Conservation (phyloP, 2,113 vertebrate genomes). For the Strix uralensis region DNA sequence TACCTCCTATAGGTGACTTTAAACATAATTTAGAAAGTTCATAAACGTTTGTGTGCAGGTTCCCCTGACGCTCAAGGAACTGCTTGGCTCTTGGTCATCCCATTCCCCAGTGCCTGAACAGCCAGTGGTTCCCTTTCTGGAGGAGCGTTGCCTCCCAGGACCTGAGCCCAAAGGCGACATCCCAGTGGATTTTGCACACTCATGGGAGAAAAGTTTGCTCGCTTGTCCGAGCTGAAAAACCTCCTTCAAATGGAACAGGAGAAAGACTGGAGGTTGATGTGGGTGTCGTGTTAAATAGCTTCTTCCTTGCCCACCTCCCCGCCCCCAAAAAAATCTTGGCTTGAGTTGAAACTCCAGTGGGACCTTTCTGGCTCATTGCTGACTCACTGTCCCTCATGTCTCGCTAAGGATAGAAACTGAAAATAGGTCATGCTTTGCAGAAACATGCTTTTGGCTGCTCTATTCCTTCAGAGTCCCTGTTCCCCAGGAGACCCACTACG, state of each 20-base stretch:
- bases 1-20: not conserved
- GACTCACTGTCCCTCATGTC: not conserved
- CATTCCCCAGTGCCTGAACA: not conserved
- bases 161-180: not conserved
- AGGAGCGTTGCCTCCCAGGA: not conserved
- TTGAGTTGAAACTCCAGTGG: not conserved
- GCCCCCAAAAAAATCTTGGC: not conserved
- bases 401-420: not conserved
- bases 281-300: not conserved
- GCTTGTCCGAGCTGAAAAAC: not conserved
- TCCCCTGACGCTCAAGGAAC: not conserved
- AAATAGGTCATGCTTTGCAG: not conserved
- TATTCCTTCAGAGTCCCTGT: not conserved
- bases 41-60: not conserved
- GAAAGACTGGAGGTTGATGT: not conserved
- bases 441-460: not conserved
- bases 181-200: not conserved
- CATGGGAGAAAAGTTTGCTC: not conserved
- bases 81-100: accelerated
- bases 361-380: not conserved
- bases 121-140: not conserved
- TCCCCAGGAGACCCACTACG: accelerated
- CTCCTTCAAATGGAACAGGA: not conserved
- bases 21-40: not conserved
- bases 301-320: too few relatives aligned